Evolutionary conservation across 2,888 invertebrate species (phyloP).

Genomic region (Reticulitermes lucifugus): DNA sequence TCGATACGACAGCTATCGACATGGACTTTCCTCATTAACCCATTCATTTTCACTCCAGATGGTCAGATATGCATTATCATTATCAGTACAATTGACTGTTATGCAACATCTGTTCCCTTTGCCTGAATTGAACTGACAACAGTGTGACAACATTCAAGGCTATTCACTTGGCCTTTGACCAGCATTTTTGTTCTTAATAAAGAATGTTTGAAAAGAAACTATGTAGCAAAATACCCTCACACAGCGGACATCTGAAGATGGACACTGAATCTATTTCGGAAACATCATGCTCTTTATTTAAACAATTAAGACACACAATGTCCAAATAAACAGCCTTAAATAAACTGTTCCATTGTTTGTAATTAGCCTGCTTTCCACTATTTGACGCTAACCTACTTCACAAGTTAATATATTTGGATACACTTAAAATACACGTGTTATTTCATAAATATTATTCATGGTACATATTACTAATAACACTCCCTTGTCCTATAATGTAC

Average conservation of each 20-base stretch:
- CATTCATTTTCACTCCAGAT: not conserved
- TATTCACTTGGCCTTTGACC: no score
- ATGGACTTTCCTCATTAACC: no score
- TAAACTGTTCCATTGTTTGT: not conserved
- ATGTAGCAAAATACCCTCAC: no score
- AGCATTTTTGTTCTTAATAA: no score
- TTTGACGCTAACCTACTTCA: not conserved
- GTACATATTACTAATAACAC: not conserved
- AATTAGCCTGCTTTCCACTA: constrained; percentile 4
- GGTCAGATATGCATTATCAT: not conserved
- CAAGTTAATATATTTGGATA: constrained; percentile 17
- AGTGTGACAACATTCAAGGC: no score
- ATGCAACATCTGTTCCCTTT: constrained; percentile 3
- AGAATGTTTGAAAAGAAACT: no score
- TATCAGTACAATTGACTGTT: not conserved
- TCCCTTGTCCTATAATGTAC: not conserved
- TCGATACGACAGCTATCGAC: not conserved
- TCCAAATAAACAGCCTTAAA: no score
- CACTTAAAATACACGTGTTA: constrained; percentile 16
- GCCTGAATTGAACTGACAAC: no score
- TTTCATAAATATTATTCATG: constrained; percentile 23
- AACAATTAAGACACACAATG: no score
- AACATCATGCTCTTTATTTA: no score
- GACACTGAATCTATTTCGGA: no score
- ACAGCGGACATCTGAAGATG: no score